Percentiles rank a stretch among this genome's conserved stretches.
Conservation (phyloP, 2,113 vertebrate genomes). For the Spizaetus ornatus region DNA sequence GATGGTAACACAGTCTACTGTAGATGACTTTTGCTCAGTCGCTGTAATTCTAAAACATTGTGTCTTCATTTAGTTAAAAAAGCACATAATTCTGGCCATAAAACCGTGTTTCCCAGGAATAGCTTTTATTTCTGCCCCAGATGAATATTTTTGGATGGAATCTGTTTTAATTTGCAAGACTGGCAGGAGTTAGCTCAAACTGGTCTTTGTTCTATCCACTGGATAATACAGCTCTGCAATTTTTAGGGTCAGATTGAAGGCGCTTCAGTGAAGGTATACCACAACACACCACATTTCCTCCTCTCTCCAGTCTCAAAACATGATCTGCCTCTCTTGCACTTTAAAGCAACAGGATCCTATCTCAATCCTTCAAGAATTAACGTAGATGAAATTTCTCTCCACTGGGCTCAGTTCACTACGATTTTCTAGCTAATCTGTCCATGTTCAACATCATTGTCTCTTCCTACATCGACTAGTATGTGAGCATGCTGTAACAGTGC, state of each 20-base stretch:
- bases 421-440: not conserved
- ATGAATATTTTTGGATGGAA: not conserved
- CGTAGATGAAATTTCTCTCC: rapidly evolving
- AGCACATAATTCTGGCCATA: not conserved
- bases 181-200: not conserved
- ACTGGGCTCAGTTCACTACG: not conserved
- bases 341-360: not conserved
- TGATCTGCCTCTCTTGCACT: not conserved
- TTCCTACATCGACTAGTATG: rapidly evolving
- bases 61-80: not conserved
- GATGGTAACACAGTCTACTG: not conserved
- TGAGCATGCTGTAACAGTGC: rapidly evolving
- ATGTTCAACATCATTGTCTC: not conserved
- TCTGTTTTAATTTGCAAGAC: not conserved
- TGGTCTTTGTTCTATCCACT: not conserved
- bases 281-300: not conserved
- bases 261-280: not conserved
- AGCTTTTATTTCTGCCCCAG: not conserved
- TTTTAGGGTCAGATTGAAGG: not conserved
- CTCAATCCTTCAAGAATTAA: not conserved
- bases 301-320: not conserved
- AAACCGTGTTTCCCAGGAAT: not conserved
- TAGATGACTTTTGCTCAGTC: not conserved
- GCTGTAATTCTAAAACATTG: not conserved
- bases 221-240: not conserved